A percentile compares a stretch with the other conserved stretches of the same genome.
Conservation (phyloP, 2,888 invertebrate genomes). For the Lissonota sp. region DNA sequence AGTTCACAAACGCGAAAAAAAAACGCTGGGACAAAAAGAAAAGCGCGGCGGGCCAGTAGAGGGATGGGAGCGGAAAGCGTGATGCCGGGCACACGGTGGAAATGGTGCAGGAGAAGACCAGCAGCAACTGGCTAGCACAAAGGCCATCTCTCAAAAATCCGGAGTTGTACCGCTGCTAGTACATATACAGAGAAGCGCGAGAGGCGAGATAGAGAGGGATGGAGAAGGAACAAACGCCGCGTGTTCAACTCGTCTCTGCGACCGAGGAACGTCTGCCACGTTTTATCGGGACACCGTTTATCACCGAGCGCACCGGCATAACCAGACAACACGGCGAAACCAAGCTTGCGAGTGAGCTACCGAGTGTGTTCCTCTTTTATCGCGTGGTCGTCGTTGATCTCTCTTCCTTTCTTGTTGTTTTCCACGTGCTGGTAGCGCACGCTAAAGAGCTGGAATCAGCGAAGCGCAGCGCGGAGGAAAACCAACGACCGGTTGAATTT, state of each 20-base stretch:
- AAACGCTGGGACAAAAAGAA: conserved; percentile 54
- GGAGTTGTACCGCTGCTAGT: conserved; percentile 66
- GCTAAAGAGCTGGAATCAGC: conserved; percentile 26
- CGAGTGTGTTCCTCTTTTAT: conserved; percentile 60
- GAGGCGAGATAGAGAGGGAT: conserved; percentile 27
- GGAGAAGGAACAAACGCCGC: not conserved
- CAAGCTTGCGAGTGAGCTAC: conserved; percentile 58
- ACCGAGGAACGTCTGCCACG: conserved; percentile 68
- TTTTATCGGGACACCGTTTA: conserved; percentile 80
- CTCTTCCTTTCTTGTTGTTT: conserved; percentile 34
- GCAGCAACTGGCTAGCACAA: conserved; percentile 68
- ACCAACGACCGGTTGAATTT: conserved; percentile 38
- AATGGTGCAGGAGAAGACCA: conserved; percentile 24
- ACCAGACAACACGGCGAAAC: conserved; percentile 76
- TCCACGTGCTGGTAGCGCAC: conserved; percentile 30
- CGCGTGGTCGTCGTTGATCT: conserved; percentile 41
- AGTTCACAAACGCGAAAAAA: conserved; percentile 28
- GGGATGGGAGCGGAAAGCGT: conserved; percentile 60
- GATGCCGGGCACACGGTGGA: conserved; percentile 27
- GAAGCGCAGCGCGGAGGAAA: conserved; percentile 17
- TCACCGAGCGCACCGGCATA: conserved; percentile 72
- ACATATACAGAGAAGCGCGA: conserved; percentile 9
- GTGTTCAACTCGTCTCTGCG: conserved; percentile 43
- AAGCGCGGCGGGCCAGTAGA: conserved; percentile 54
- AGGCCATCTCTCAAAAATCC: conserved; percentile 74